These are phyloP conservation scores for Microctenopoma steveboyesi DNA, from an alignment of 2,797 vertebrate genomes.

Conservation along the genomic window DNA sequence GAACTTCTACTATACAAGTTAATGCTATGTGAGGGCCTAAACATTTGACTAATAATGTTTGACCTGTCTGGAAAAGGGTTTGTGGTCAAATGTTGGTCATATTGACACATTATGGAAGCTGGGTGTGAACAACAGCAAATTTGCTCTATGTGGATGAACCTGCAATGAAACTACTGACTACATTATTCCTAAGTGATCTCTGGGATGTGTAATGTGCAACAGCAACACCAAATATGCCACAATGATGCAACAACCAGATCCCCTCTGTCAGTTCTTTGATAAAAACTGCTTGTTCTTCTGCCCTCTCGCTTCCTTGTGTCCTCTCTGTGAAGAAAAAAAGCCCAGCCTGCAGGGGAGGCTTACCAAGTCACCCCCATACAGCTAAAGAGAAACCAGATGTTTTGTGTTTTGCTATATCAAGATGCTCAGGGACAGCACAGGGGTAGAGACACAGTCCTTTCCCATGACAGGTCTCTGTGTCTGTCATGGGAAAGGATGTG, in stretches of 20 bases:
- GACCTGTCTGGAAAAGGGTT: too few species aligned
- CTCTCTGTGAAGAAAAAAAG: conserved; percentile 58
- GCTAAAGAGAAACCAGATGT: conserved; percentile 85
- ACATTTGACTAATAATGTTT: too few species aligned
- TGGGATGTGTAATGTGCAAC: rapidly evolving
- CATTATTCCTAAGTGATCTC: neutral
- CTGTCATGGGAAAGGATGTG: conserved; percentile 39
- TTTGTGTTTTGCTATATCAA: conserved; percentile 72
- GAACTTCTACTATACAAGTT: too few species aligned
- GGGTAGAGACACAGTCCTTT: too few species aligned
- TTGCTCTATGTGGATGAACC: neutral
- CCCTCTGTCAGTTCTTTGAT: conserved; percentile 45
- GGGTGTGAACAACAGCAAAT: neutral
- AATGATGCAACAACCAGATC: neutral
- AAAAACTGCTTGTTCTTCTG: conserved; percentile 43
- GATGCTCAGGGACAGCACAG: conserved; percentile 34
- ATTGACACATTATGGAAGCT: too few species aligned
- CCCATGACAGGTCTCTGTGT: conserved; percentile 8
- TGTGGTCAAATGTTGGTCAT: too few species aligned
- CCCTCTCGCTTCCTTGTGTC: conserved; percentile 31
- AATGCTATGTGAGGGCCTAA: too few species aligned
- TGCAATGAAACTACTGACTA: neutral
- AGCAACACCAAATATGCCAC: neutral
- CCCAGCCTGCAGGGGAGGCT: conserved; percentile 73
- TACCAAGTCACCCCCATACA: conserved; percentile 66